Evolutionary conservation across 2,113 vertebrate genomes (phyloP), one percentile per base, ranked within the genome.

Genomic region (Orientallactaga bullata): DNA sequence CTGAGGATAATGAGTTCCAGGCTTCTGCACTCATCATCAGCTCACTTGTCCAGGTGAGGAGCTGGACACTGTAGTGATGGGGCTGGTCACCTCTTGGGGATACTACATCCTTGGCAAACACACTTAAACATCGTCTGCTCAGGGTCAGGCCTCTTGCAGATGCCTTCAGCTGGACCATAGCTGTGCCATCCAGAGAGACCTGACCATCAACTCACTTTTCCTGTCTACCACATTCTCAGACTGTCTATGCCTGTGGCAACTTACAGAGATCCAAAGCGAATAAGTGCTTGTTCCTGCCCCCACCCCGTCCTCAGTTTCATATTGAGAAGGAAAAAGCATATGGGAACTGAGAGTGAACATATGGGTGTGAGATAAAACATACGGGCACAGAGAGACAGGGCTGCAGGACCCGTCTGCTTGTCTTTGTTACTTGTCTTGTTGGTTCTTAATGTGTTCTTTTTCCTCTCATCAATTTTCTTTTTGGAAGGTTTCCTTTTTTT

Each of bases 321-420:
- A 68, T 1, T 26, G 73, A 90, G 79, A 78, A 84, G 51, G 86
- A 7, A 32, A 77, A 97, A 84, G 88, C 97, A 97, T 96, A 97
- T 96, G 98, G 96, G n/a, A 97, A 72, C 96, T 93, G 94, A 95
- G 97, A 97, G 95, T 39, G 82, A 94, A 85, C 98, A 71, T 97
- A 96, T 97, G 97, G 96, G 96, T 84, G 89, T 86, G 72, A 91
- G 97, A 78, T 51, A 88, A 97, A 98, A 97, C 96, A 98, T 90
- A 88, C n/a, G 68, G 83, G 95, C 83, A 60, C 96, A 90, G 9
- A 78, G 95, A 96, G 94, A 93, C 47, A 4, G 60, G 93, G 60
- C 90, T 79, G 39, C 91, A n/a, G 58, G 78, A 16, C 68, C 96
- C 77, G 74, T 79, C 71, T 96, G 66, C 68, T 81, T 85, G 47